Conservation (phyloP, 2,888 invertebrate genomes). For the Chouioia cunea region DNA sequence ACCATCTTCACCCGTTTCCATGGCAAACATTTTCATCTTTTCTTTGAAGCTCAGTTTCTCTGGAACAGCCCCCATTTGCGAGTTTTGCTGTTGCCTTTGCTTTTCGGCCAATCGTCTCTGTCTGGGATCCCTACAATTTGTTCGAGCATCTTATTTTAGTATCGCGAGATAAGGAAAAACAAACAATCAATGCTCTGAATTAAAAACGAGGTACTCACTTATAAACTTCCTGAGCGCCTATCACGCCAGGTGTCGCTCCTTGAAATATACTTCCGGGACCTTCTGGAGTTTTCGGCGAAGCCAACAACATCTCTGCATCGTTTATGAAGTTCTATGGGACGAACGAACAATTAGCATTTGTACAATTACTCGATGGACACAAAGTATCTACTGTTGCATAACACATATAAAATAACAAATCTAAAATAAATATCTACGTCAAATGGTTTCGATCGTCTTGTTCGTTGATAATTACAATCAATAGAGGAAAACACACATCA, state of each 20-base stretch:
- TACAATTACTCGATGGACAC: background rate
- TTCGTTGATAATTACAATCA: constrained; percentile 33
- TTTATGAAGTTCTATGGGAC: constrained; percentile 79
- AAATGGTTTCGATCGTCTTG: constrained; percentile 48
- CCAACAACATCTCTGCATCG: constrained; percentile 84
- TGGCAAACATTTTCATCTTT: constrained; percentile 99
- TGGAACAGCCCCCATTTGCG: constrained; percentile 78
- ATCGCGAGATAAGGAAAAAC: constrained; percentile 8
- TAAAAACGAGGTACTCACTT: constrained; percentile 73
- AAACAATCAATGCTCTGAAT: constrained; percentile 8
- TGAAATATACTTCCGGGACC: constrained; percentile 69
- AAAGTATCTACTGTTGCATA: constrained; percentile 44
- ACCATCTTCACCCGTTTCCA: constrained; percentile 93
- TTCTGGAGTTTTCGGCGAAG: constrained; percentile 81
- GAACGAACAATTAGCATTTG: constrained; percentile 12
- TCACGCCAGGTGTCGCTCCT: constrained; percentile 91
- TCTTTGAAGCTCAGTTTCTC: constrained; percentile 97
- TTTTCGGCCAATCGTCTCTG: constrained; percentile 87
- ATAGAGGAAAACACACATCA: constrained; percentile 39
- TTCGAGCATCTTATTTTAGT: too few species aligned
- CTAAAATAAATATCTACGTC: constrained; percentile 46
- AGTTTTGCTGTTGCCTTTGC: constrained; percentile 75
- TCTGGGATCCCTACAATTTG: constrained; percentile 88
- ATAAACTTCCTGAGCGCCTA: constrained; percentile 98
- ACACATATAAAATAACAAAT: constrained; percentile 42